A percentile compares a stretch with the other conserved stretches of the same genome.
These are phyloP conservation scores for Chymomyza amoena DNA, from an alignment of 2,888 invertebrate species.

Conservation along the genomic window DNA sequence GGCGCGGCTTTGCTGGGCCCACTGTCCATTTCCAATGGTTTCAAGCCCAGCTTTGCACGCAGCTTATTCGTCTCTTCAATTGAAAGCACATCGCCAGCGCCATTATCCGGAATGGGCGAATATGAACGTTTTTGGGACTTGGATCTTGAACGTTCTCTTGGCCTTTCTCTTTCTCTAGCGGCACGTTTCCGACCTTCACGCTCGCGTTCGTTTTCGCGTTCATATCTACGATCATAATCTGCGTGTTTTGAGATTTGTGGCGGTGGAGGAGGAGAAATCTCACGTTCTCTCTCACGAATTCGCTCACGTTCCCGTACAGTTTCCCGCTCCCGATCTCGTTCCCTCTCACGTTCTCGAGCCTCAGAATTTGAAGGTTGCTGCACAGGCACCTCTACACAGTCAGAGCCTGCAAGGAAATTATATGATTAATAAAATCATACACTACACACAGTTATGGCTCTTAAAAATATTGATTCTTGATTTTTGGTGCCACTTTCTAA, in stretches of 20 bases:
- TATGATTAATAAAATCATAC: constrained; percentile 22
- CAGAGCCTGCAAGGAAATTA: constrained; percentile 76
- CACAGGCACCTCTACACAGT: constrained; percentile 78
- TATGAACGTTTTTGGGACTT: constrained; percentile 51
- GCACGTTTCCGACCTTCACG: constrained; percentile 35
- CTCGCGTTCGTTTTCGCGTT: constrained; percentile 42
- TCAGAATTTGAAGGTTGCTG: constrained; percentile 47
- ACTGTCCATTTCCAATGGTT: constrained; percentile 88
- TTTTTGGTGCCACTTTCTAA: constrained; percentile 9
- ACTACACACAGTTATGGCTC: constrained; percentile 13
- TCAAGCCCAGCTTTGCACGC: constrained; percentile 94
- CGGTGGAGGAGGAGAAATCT: constrained; percentile 66
- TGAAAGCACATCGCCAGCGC: constrained; percentile 83
- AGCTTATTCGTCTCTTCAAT: constrained; percentile 93
- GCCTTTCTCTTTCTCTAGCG: constrained; percentile 46
- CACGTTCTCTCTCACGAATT: constrained; percentile 29
- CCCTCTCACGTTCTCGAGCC: constrained; percentile 28
- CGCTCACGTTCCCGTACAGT: constrained; percentile 33
- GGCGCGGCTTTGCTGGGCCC: constrained; percentile 74
- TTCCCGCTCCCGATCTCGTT: constrained; percentile 22
- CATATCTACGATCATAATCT: constrained; percentile 59
- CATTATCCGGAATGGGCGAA: constrained; percentile 77
- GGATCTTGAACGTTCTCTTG: constrained; percentile 50
- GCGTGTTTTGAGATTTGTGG: constrained; percentile 65
- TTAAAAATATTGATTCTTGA: constrained; percentile 4